Percentiles rank a stretch among this genome's conserved stretches.
Evolutionary conservation across 2,888 invertebrate genomes (phyloP).

Genomic region (Epistrophe eligans): DNA sequence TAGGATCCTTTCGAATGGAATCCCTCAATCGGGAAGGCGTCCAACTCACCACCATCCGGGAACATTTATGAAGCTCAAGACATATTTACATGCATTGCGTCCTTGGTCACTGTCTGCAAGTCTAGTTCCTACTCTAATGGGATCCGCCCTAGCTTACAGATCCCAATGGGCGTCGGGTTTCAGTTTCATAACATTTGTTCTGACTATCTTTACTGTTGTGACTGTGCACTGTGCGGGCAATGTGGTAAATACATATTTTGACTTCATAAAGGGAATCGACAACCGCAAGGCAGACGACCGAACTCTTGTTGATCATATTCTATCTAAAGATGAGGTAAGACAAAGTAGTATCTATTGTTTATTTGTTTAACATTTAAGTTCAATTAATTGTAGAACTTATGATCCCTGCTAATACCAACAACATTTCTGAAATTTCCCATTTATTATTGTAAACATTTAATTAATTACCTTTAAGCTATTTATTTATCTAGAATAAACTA

Average conservation of each 20-base stretch:
- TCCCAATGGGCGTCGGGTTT: constrained; percentile 90
- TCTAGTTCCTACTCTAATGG: constrained; percentile 94
- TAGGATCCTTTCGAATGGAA: constrained; percentile 61
- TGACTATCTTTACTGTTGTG: constrained; percentile 93
- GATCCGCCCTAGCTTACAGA: constrained; percentile 95
- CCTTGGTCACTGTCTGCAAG: constrained; percentile 98
- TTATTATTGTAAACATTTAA: constrained; percentile 47
- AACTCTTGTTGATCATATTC: constrained; percentile 96
- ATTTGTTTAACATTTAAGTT: constrained; percentile 14
- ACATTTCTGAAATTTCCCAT: constrained; percentile 2
- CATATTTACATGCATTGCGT: constrained; percentile 93
- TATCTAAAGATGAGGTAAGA: constrained; percentile 88
- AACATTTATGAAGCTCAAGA: constrained; percentile 93
- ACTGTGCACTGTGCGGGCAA: constrained; percentile 98
- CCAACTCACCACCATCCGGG: constrained; percentile 77
- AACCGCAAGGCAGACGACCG: constrained; percentile 96
- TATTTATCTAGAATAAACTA: background rate
- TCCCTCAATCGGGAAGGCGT: constrained; percentile 34
- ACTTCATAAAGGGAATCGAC: constrained; percentile 97
- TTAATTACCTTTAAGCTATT: background rate
- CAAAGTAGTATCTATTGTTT: constrained; percentile 22
- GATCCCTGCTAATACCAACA: background rate
- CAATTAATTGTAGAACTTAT: background rate
- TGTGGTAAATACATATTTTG: constrained; percentile 98
- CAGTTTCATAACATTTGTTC: constrained; percentile 90